Evolutionary conservation across 2,888 invertebrate species (phyloP).

Genomic region (Eilema sororculum): DNA sequence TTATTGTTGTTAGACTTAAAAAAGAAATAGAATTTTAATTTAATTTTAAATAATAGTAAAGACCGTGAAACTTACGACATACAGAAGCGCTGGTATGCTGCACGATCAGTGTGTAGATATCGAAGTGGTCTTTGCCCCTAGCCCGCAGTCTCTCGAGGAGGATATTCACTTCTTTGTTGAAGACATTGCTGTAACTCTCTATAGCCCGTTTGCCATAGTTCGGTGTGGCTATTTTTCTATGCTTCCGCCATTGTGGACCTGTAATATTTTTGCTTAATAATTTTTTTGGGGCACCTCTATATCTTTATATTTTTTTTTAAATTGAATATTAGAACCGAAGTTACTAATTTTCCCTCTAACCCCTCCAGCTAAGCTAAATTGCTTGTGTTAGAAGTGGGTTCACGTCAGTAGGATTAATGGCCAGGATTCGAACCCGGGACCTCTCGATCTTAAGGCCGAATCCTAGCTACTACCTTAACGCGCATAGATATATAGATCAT

Average conservation of each 20-base stretch:
- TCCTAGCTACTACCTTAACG: no score
- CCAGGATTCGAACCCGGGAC: no score
- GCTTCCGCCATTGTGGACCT: constrained; percentile 74
- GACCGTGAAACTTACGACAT: constrained; percentile 67
- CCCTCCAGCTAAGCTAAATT: no score
- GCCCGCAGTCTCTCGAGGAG: constrained; percentile 56
- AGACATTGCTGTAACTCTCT: constrained; percentile 62
- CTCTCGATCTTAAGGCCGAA: no score
- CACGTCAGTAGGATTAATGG: no score
- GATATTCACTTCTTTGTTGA: constrained; percentile 65
- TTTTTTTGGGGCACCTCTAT: not conserved
- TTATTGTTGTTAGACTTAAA: no score
- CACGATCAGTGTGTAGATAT: constrained; percentile 67
- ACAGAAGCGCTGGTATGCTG: constrained; percentile 68
- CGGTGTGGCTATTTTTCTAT: constrained; percentile 75
- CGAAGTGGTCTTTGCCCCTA: constrained; percentile 39
- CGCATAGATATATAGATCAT: no score
- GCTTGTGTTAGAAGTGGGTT: no score
- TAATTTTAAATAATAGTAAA: not conserved
- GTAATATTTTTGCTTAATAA: not conserved
- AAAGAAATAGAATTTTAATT: no score
- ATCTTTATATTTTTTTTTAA: no score
- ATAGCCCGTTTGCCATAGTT: constrained; percentile 72
- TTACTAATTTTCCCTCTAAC: no score
- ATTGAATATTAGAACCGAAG: no score